These are phyloP conservation scores for Talpa occidentalis DNA, from an alignment of 2,113 vertebrate genomes.

Conservation along the genomic window DNA sequence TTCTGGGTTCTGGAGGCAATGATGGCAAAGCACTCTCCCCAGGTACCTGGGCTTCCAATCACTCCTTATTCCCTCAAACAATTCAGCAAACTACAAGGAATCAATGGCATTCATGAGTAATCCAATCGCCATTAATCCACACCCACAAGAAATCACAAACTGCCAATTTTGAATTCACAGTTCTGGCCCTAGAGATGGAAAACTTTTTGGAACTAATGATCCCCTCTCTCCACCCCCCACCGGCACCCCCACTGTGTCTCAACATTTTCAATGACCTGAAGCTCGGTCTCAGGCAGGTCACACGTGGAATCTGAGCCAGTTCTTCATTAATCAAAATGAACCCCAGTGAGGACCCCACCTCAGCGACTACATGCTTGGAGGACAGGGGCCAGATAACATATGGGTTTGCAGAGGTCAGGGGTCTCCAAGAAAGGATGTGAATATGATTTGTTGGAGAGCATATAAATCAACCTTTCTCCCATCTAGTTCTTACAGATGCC, in stretches of 20 bases:
- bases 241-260: background rate
- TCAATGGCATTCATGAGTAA: background rate
- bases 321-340: slow-evolving; percentile 36
- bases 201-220: background rate
- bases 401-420: background rate
- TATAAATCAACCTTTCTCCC: background rate
- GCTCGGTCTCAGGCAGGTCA: background rate
- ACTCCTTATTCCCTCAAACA: background rate
- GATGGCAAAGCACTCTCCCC: background rate
- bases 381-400: background rate
- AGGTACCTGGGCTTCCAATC: background rate
- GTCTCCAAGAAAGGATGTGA: background rate
- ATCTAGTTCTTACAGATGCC: background rate
- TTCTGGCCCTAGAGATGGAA: background rate
- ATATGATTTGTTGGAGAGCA: background rate
- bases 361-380: background rate
- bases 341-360: background rate
- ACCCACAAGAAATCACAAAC: background rate
- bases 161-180: background rate
- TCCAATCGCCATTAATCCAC: background rate
- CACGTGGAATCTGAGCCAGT: background rate
- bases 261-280: background rate
- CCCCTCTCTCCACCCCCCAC: background rate
- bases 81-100: background rate
- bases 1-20: background rate